Percentiles rank a stretch among this genome's conserved stretches.
These are phyloP conservation scores for Eudyptes chrysolophus DNA, from an alignment of 2,113 vertebrate genomes.

Conservation along the genomic window DNA sequence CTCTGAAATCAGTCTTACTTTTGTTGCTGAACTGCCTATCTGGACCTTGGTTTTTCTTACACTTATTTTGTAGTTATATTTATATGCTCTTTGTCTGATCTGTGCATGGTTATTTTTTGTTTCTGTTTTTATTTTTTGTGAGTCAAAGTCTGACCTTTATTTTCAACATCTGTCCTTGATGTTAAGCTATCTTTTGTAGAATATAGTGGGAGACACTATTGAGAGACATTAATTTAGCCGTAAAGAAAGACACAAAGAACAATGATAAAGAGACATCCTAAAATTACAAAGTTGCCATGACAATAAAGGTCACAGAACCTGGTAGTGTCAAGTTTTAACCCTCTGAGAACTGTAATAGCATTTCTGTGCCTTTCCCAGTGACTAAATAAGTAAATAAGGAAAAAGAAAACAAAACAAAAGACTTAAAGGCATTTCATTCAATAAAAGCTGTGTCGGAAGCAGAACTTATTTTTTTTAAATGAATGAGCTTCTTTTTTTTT, in stretches of 20 bases:
- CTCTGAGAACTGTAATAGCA: constrained; percentile 90
- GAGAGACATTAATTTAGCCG: constrained; percentile 81
- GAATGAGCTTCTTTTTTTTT: constrained; percentile 54
- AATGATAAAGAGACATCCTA: constrained; percentile 88
- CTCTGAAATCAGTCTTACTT: constrained; percentile 89
- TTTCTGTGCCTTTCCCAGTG: constrained; percentile 88
- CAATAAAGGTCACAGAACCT: constrained; percentile 85
- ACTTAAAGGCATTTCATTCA: constrained; percentile 76
- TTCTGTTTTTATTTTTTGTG: constrained; percentile 81
- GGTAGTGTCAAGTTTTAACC: constrained; percentile 82
- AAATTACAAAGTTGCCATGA: constrained; percentile 91
- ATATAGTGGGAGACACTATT: constrained; percentile 82
- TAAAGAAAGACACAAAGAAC: constrained; percentile 83
- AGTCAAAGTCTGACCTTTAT: constrained; percentile 92
- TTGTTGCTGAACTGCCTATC: constrained; percentile 92
- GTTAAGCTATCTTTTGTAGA: constrained; percentile 85
- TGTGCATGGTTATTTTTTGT: constrained; percentile 78
- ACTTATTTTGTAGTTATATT: constrained; percentile 89
- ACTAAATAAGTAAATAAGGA: constrained; percentile 32
- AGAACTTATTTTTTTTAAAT: constrained; percentile 66
- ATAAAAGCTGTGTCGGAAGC: constrained; percentile 75
- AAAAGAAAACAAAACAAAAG: constrained; percentile 40
- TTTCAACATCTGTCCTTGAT: constrained; percentile 85
- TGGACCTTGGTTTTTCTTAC: constrained; percentile 94
- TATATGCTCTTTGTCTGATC: constrained; percentile 84